Base-by-base conservation (phyloP, 2,113 vertebrate species). In the Catharus bicknelli region DNA sequence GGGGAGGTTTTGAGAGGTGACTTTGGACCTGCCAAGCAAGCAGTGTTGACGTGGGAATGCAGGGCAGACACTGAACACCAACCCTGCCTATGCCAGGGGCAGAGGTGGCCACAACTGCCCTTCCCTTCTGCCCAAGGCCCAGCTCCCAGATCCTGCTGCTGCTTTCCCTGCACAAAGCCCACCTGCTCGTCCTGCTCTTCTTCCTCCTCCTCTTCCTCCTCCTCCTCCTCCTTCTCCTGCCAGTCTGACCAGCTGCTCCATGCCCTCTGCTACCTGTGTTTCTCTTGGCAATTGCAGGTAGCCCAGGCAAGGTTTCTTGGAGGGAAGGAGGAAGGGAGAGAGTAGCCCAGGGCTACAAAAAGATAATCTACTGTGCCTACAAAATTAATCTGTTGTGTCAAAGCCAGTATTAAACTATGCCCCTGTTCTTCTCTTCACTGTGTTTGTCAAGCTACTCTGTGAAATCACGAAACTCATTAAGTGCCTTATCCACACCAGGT, bases 121-220 rank as follows among this genome's bases (percentile, higher is more conserved):
- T 80, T 88, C 45, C 32, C 38, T 85, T 34, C 74, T 58, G 63
- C 32, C 32, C 0, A 1, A 76, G 48, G 21, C 29, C 55, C 34
- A 21, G 26, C 32, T 88, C 55, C 2, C 0, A 57, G 51, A 26
- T 38, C 70, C 75, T 62, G 25, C 36, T 90, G 43, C 45, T 6
- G 10, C 54, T 43, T 66, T 78, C 43, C 43, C 43, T 0, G 0
- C 62, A 69, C 17, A 13, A 50, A 81, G 30, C 7, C 17, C 36
- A 84, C 21, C 42, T 1, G 1, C 50, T 42, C 0, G 0, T 13
- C 15, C 29, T 0, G 0, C 43, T 75, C 48, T 16, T 54, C 27
- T 7, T 66, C 20, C 11, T 61, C 23, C 2, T 67, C 20, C 8
- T 54, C 27, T 9, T 57, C 23, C 15, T 64, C 8, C 7, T 72